Evolutionary conservation across 2,797 vertebrate species (phyloP).

Genomic region (Sarcoramphus papa): DNA sequence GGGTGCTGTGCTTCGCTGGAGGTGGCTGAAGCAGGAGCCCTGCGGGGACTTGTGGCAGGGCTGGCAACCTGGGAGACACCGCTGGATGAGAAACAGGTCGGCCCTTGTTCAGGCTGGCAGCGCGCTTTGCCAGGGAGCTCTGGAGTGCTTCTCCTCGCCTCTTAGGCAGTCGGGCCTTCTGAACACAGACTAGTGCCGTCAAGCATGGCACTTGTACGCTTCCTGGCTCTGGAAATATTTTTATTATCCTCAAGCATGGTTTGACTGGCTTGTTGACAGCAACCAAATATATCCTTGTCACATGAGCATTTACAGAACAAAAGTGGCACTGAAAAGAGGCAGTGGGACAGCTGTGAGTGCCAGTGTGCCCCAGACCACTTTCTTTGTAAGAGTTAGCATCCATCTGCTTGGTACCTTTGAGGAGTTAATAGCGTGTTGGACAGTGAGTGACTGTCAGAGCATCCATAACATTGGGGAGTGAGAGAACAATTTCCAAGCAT

Average conservation of each 20-base stretch:
- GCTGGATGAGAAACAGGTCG: fast-evolving
- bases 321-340: neutral
- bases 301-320: neutral
- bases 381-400: neutral
- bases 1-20: neutral
- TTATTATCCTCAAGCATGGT: neutral
- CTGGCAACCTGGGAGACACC: neutral
- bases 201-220: fast-evolving
- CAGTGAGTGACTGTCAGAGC: neutral
- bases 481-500: neutral
- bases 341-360: neutral
- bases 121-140: neutral
- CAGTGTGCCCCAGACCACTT: neutral
- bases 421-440: fast-evolving
- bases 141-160: neutral
- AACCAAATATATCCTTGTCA: neutral
- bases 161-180: neutral
- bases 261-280: neutral
- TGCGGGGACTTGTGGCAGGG: neutral
- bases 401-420: neutral
- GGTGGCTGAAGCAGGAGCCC: neutral
- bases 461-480: neutral
- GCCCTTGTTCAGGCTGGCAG: neutral
- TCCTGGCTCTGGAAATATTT: neutral
- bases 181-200: neutral